phyloP scores from a whole-genome alignment of 1,140 invertebrate genomes.

The Scaptodrosophila lebanonensis region DNA sequence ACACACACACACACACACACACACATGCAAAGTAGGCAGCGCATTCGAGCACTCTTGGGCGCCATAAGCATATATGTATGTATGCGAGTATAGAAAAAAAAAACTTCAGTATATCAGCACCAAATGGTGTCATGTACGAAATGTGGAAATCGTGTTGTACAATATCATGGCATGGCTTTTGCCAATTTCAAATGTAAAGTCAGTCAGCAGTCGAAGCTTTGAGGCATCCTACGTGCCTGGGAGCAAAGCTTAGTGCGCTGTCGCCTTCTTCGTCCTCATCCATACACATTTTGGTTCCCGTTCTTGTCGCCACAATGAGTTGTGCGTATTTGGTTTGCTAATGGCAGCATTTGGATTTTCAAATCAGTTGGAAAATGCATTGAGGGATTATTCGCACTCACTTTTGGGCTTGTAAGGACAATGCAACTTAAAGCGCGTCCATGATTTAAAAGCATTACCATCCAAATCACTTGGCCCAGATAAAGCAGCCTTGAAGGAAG shows the following conservation, averaged over 20 bases:
- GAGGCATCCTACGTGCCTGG: conserved; percentile 28
- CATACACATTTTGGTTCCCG: too few relatives aligned
- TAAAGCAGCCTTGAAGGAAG: too few relatives aligned
- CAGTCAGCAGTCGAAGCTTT: conserved; percentile 17
- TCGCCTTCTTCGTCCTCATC: not conserved
- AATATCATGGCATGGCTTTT: conserved; percentile 73
- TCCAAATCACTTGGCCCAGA: too few relatives aligned
- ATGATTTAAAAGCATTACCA: conserved; percentile 56
- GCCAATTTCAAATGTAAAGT: conserved; percentile 66
- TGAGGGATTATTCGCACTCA: conserved; percentile 23
- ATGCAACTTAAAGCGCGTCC: conserved; percentile 55
- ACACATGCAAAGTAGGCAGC: conserved; percentile 32
- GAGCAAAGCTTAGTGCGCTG: conserved; percentile 9
- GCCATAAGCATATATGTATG: conserved; percentile 6
- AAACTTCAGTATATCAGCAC: conserved; percentile 41
- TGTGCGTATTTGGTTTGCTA: conserved; percentile 71
- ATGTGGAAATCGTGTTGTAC: conserved; percentile 72
- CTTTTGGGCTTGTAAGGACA: conserved; percentile 17
- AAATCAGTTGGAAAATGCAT: conserved; percentile 71
- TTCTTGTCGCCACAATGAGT: not conserved
- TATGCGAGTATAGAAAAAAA: too few relatives aligned
- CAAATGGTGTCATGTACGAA: conserved; percentile 71
- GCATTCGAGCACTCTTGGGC: conserved; percentile 14
- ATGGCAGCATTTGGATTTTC: conserved; percentile 68
- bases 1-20: conserved; percentile 13